Evolutionary conservation across 2,113 vertebrate species (phyloP).

Genomic region (Pelvicachromis taeniatus): DNA sequence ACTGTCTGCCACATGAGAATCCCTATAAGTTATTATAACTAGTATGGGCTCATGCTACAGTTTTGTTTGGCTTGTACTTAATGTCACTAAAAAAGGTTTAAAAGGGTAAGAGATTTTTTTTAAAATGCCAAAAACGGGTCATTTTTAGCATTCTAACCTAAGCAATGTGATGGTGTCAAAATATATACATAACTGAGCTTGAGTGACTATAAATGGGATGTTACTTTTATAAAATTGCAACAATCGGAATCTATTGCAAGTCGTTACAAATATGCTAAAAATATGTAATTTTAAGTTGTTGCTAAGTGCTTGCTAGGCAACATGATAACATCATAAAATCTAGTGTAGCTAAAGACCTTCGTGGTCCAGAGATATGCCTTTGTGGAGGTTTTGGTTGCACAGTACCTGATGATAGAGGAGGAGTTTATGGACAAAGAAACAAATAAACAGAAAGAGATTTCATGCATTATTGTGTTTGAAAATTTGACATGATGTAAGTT

Average conservation of each 20-base stretch:
- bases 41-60: background rate
- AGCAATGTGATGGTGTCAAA: background rate
- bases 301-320: background rate
- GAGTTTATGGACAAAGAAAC: background rate
- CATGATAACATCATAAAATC: background rate
- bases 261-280: background rate
- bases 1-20: background rate
- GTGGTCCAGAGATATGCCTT: background rate
- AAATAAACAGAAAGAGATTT: background rate
- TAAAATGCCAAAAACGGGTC: background rate
- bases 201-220: background rate
- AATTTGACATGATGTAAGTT: background rate
- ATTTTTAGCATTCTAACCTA: background rate
- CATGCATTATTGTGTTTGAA: background rate
- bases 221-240: background rate
- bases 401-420: background rate
- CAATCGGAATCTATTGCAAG: background rate
- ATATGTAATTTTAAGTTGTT: background rate
- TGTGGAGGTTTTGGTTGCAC: background rate
- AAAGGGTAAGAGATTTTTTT: background rate
- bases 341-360: background rate
- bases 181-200: background rate
- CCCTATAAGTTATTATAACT: background rate
- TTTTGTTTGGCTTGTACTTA: background rate
- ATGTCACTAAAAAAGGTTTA: rapidly evolving